Evolutionary conservation across 64 coral and sea anemone genomes (phyloP), one percentile per base, ranked within the genome.

Genomic region (Hydrozoanthus tunicans): DNA sequence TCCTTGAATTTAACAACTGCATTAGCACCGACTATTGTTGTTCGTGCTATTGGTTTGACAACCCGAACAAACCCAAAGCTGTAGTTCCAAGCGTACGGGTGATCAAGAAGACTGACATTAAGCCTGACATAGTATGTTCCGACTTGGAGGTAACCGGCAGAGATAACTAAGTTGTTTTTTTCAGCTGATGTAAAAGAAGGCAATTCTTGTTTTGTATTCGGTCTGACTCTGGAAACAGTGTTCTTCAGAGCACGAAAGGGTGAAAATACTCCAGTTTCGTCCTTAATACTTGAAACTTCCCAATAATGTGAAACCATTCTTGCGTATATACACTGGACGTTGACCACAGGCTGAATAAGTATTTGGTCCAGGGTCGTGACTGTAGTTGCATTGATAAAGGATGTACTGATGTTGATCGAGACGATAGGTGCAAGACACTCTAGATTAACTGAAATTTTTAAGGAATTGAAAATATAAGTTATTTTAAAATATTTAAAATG

Each of bases 121-220:
- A 88, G 68, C 17, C 84, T 20, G 58, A 88, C 51, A 60, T 88
- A 88, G 69, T 88, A 56, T 56, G 74, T 58, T 9, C 84, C 84
- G 15, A 88, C 10, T 2, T 70, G 25, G 5, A 62, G 26, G 57
- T 59, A 70, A 1, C 68, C 32, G 0, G 84, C 68, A 51, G 12
- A 25, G 23, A 88, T 75, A 43, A 75, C 23, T 3, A 88, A 7
- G 15, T 6, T 74, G 6, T 12, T 88, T 51, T 55, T 88, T n/a
- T 74, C 56, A 72, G 53, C 12, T 73, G 66, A 15, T 27, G 51
- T 74, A 4, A 66, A 4, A 68, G 62, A 83, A 32, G 62, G 82
- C 17, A 12, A 7, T 2, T 43, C 6, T 61, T 60, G 56, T 59
- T 13, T 59, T 73, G 55, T 73, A 11, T 6, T 60, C 14, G 84